These are phyloP conservation scores for Gephyroberyx darwinii DNA, from an alignment of 2,797 vertebrate species.

Conservation along the genomic window DNA sequence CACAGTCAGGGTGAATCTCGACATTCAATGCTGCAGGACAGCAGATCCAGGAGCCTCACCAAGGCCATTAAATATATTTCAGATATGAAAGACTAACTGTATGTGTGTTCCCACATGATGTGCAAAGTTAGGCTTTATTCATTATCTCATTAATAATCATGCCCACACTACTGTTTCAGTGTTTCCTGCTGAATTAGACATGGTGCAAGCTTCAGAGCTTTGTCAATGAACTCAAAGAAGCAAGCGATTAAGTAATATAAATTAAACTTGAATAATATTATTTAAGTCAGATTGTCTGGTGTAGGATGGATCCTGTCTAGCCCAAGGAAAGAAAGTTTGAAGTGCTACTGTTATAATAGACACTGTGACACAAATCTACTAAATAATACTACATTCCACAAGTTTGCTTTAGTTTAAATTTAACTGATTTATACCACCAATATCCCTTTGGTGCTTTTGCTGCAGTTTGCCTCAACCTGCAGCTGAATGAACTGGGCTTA, in stretches of 20 bases:
- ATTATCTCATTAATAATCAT: conserved; percentile 62
- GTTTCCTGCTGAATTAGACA: conserved; percentile 43
- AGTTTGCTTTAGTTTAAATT: neutral
- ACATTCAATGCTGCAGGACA: conserved; percentile 16
- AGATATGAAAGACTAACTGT: conserved; percentile 37
- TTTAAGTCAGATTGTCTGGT: conserved; percentile 12
- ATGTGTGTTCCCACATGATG: conserved; percentile 54
- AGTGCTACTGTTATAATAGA: too few relatives aligned
- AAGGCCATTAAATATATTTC: conserved; percentile 55
- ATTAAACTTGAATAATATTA: conserved; percentile 1
- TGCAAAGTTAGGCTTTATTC: conserved; percentile 57
- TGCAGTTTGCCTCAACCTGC: neutral
- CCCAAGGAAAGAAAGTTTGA: neutral
- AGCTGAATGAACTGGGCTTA: conserved; percentile 10
- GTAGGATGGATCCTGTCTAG: neutral
- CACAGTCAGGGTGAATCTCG: conserved; percentile 36
- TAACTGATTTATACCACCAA: neutral
- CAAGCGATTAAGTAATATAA: conserved; percentile 2
- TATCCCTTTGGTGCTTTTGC: neutral
- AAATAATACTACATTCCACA: neutral
- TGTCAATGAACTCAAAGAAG: conserved; percentile 20
- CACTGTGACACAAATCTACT: neutral
- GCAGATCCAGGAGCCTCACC: neutral
- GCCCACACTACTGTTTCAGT: conserved; percentile 27
- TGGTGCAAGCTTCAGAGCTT: conserved; percentile 14